phyloP scores from a whole-genome alignment of 2,113 vertebrate genomes.

The Pipra filicauda region DNA sequence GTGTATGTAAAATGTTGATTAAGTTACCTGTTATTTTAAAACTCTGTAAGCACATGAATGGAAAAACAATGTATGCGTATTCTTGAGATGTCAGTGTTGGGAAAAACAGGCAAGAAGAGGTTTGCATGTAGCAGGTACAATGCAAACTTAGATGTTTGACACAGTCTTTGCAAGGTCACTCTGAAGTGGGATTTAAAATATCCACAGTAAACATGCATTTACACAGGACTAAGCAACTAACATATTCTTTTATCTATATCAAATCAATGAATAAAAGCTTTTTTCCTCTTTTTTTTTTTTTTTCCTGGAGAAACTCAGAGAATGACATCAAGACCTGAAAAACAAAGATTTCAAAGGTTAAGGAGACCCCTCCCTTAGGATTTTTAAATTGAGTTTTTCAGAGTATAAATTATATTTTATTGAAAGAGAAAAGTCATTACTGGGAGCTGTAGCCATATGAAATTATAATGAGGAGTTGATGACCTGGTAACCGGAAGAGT shows the following conservation, averaged over 20 bases:
- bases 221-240: not conserved
- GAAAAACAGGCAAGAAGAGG: not conserved
- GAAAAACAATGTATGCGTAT: not conserved
- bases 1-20: not conserved
- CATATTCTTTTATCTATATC: not conserved
- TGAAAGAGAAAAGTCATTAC: not conserved
- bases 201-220: not conserved
- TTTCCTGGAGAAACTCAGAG: not conserved
- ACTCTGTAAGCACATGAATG: not conserved
- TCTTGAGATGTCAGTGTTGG: not conserved
- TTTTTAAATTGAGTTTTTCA: not conserved
- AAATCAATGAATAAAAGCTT: not conserved
- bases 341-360: not conserved
- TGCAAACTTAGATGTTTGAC: not conserved
- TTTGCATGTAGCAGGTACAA: not conserved
- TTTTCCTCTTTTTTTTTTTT: not conserved
- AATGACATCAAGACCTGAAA: not conserved
- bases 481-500: not conserved
- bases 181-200: not conserved
- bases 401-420: not conserved
- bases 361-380: not conserved
- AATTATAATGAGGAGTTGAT: not conserved
- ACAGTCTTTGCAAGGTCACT: not conserved
- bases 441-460: not conserved
- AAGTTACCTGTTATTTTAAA: not conserved